Evolutionary conservation across 2,113 vertebrate species (phyloP).

Genomic region (Misgurnus mizolepis): DNA sequence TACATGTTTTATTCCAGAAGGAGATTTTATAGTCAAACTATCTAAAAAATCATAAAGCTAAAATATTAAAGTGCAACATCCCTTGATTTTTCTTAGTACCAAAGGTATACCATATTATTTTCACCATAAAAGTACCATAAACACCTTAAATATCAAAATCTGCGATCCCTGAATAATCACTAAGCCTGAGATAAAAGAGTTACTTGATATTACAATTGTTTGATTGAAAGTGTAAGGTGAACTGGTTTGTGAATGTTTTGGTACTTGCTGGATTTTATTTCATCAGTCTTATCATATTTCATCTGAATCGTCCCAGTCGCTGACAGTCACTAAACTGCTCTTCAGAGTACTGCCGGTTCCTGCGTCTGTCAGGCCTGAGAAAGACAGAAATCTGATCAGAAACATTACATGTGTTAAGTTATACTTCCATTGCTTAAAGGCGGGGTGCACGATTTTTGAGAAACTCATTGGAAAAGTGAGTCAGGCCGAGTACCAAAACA

Average conservation of each 20-base stretch:
- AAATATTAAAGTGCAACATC: slow-evolving; percentile 17
- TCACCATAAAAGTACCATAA: background rate
- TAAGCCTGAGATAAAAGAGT: slow-evolving; percentile 17
- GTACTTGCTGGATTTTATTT: slow-evolving; percentile 12
- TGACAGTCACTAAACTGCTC: slow-evolving; percentile 83
- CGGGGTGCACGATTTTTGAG: too few species aligned
- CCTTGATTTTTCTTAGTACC: background rate
- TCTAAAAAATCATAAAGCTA: background rate
- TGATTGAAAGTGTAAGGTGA: background rate
- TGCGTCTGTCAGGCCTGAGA: slow-evolving; percentile 77
- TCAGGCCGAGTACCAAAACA: too few species aligned
- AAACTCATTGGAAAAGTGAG: too few species aligned
- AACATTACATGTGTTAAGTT: background rate
- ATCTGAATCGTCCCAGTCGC: slow-evolving; percentile 85
- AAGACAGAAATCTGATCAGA: slow-evolving; percentile 18
- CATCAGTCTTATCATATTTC: slow-evolving; percentile 62
- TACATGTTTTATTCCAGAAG: background rate
- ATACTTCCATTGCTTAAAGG: too few species aligned
- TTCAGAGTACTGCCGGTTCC: slow-evolving; percentile 83
- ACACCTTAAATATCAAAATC: slow-evolving; percentile 12
- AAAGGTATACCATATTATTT: background rate
- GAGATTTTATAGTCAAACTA: slow-evolving; percentile 3
- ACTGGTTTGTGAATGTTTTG: slow-evolving; percentile 11
- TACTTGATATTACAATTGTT: slow-evolving; percentile 7
- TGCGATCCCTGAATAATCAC: slow-evolving; percentile 28